Conservation (phyloP, 2,888 invertebrate genomes). For the Amblyteles armatorius region DNA sequence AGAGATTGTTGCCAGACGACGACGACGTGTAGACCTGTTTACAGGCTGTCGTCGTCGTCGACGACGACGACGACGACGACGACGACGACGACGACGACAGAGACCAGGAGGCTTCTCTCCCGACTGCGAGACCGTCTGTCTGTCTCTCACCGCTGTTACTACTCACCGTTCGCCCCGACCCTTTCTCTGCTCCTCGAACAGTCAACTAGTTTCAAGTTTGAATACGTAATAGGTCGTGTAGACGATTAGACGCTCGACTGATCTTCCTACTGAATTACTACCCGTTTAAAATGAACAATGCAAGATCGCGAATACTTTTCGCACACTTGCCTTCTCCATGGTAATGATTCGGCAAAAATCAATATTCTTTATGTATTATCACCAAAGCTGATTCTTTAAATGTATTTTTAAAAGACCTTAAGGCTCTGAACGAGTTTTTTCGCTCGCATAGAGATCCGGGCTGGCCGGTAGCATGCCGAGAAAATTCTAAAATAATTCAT, state of each 20-base stretch:
- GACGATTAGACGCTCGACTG: constrained; percentile 75
- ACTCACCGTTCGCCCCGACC: constrained; percentile 53
- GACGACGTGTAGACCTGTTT: constrained; percentile 74
- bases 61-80: constrained; percentile 72
- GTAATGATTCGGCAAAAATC: neutral
- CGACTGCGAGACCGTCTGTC: constrained; percentile 46
- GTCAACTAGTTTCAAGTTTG: constrained; percentile 78
- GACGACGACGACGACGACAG: constrained; percentile 73
- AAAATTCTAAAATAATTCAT: too few species aligned
- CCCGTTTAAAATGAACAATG: constrained; percentile 67
- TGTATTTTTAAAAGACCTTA: too few species aligned
- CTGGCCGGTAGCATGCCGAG: too few species aligned
- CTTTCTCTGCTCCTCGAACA: constrained; percentile 60
- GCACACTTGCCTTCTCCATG: neutral
- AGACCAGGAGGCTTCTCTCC: constrained; percentile 56
- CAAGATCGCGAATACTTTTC: neutral
- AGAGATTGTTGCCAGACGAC: constrained; percentile 66
- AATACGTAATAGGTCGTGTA: constrained; percentile 77
- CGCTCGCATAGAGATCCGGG: too few species aligned
- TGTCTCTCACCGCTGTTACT: constrained; percentile 66
- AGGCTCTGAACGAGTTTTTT: too few species aligned
- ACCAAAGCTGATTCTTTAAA: too few species aligned
- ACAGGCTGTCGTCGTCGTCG: constrained; percentile 73
- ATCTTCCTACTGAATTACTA: constrained; percentile 29
- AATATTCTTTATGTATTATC: too few species aligned